Evolutionary conservation across 2,113 vertebrate genomes (phyloP).

Genomic region (Bubo blakistoni): DNA sequence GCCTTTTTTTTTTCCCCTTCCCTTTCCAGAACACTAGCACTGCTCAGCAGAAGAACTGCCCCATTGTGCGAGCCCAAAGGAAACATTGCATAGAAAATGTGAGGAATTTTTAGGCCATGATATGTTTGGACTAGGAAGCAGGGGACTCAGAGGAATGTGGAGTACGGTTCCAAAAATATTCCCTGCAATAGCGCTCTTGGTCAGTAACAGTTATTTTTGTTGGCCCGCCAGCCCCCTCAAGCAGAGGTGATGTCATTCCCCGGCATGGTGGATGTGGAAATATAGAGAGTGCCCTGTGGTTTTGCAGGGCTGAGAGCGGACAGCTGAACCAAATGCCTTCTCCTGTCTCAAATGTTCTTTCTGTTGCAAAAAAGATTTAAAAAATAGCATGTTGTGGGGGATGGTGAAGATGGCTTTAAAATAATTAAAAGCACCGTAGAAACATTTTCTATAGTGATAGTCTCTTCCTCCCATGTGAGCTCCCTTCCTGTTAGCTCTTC

Average conservation of each 20-base stretch:
- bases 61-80: slow-evolving; percentile 65
- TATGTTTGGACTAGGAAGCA: slow-evolving; percentile 76
- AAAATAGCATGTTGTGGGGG: not conserved
- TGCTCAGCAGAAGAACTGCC: slow-evolving; percentile 62
- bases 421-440: not conserved
- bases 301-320: slow-evolving; percentile 9
- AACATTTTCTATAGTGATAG: not conserved
- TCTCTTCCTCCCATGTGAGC: not conserved
- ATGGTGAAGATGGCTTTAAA: not conserved
- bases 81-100: slow-evolving; percentile 69
- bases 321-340: slow-evolving; percentile 50
- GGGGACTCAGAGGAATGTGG: slow-evolving; percentile 69
- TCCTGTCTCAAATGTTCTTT: slow-evolving; percentile 29
- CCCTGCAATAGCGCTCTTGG: slow-evolving; percentile 63
- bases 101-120: slow-evolving; percentile 71
- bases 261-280: slow-evolving; percentile 35
- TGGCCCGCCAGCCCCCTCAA: slow-evolving; percentile 55
- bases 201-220: slow-evolving; percentile 76
- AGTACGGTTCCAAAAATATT: slow-evolving; percentile 72
- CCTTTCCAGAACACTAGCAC: slow-evolving; percentile 22
- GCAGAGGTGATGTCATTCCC: slow-evolving; percentile 74
- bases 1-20: not conserved
- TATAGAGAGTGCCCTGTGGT: slow-evolving; percentile 70
- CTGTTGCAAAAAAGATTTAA: not conserved
- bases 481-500: not conserved